phyloP scores from a whole-genome alignment of 2,797 vertebrate species.

The Sebastes minor region DNA sequence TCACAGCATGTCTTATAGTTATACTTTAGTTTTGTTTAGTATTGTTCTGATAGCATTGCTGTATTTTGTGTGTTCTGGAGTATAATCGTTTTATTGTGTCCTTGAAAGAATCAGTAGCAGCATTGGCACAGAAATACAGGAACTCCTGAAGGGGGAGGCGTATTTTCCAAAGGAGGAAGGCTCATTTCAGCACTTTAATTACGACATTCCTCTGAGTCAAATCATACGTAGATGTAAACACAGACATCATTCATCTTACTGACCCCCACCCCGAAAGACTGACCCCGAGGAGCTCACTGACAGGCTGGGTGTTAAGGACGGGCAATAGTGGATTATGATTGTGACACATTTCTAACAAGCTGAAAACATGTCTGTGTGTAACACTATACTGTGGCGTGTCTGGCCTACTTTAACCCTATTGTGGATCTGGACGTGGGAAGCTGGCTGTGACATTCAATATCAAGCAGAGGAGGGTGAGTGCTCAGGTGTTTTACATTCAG shows the following conservation, averaged over 20 bases:
- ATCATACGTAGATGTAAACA: constrained; percentile 14
- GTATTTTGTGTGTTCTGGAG: not conserved
- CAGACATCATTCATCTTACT: not conserved
- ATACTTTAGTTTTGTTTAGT: not conserved
- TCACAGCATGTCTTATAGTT: not conserved
- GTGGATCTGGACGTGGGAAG: constrained; percentile 15
- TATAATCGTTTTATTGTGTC: not conserved
- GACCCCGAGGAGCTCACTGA: not conserved
- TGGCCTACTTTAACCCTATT: not conserved
- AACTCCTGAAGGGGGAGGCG: not conserved
- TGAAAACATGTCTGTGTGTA: constrained; percentile 9
- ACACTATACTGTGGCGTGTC: not conserved
- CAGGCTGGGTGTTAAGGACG: not conserved
- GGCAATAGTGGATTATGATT: not conserved
- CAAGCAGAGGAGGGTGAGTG: constrained; percentile 62
- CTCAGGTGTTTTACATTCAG: not conserved
- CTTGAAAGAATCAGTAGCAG: not conserved
- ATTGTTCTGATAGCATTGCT: not conserved
- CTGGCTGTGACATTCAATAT: not conserved
- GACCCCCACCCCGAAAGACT: not conserved
- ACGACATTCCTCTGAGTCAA: constrained; percentile 8
- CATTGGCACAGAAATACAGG: not conserved
- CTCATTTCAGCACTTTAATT: not conserved
- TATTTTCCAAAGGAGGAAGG: not conserved
- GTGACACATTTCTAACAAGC: not conserved